Base-by-base conservation (phyloP, 2,888 invertebrate genomes). In the Linnaemya tessellans region DNA sequence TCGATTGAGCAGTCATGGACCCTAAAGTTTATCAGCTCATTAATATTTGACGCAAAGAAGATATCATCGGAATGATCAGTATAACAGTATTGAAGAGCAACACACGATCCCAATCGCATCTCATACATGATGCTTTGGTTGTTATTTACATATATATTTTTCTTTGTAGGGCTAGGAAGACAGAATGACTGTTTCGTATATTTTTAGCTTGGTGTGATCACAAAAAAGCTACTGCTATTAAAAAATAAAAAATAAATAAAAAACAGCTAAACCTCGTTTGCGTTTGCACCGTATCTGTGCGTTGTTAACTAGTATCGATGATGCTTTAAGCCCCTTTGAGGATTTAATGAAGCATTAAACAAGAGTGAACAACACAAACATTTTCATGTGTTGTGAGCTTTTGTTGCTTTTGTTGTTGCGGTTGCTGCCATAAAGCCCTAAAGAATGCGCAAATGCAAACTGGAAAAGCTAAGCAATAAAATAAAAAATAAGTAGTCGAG, bases 281-380 rank as follows among this genome's bases (percentile, higher is more conserved):
- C 41, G 4, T 15, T 11, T 22, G 35, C 25, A 25, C 22, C 13
- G 70, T 43, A n/a, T 10, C 18, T 38, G 30, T 46, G 46, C 30
- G 22, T 38, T 62, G 20, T 46, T 70, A 54, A 64, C 41, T 70
- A 41, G 62, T 70, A 43, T 20, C 71, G 60, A 60, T 71, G 35
- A 60, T 71, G 35, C 30, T n/a, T 68, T 71, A 77, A 73, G 49
- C 60, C 67, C 68, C 67, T 78, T 78, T 30, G 67, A 64, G 80
- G 73, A 81, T 78, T 74, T 81, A 81, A 78, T 78, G 77, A 81
- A 78, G 84, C 77, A 80, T 74, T 68, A 71, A 80, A 84, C 70
- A 56, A 62, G 79, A 80, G 30, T 35, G 60, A 74, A 70, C 71
- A 78, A 58, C 74, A 41, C 70, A 79, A 46, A 77, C 51, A 73